Base-by-base conservation (phyloP, 1,140 invertebrate species). In the Drosophila pachea region DNA sequence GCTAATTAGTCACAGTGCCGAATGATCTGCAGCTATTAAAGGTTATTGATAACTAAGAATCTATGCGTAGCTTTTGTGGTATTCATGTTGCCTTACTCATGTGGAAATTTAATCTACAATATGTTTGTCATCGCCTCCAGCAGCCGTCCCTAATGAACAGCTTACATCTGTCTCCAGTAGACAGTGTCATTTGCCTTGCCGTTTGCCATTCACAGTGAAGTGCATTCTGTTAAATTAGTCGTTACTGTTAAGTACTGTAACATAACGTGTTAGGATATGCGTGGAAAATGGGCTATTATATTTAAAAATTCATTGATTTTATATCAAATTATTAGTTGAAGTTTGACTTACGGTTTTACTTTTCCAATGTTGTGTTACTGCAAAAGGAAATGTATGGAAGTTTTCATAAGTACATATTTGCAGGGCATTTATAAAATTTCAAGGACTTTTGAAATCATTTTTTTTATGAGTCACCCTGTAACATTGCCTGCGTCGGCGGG, bases 101-200 rank as follows among this genome's bases (percentile, higher is more conserved):
- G 54, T 9, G 29, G 40, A 56, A 43, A 14, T 12, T 55, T 11
- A 9, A 32, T 43, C 38, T 29, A 40, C 40, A 45, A 45, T 36
- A 36, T 9, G 7, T 14, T 45, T 61, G 62, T 58, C 62, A 58
- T n/a, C 43, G 52, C 42, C 32, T 12, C 16, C 8, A 52, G 56
- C 36, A 43, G 66, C 36, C 64, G 66, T 64, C 60, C 49, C 12
- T 48, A 68, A 64, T 56, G 60, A 64, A 68, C 66, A 64, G 66
- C 66, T 68, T 68, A 56, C 56, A 52, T 52, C 52, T 69, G 67
- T 64, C 60, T 43, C 56, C 67, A 64, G 52, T 64, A 43, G 61
- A 69, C 47, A 52, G 47, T 61, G 56, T 22, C 56, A 61, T 61
- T 63, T 54, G 61, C 32, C 61, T 63, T 54, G 61, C 16, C 61